Evolutionary conservation across 2,797 vertebrate species (phyloP).

Genomic region (Chelmon rostratus): DNA sequence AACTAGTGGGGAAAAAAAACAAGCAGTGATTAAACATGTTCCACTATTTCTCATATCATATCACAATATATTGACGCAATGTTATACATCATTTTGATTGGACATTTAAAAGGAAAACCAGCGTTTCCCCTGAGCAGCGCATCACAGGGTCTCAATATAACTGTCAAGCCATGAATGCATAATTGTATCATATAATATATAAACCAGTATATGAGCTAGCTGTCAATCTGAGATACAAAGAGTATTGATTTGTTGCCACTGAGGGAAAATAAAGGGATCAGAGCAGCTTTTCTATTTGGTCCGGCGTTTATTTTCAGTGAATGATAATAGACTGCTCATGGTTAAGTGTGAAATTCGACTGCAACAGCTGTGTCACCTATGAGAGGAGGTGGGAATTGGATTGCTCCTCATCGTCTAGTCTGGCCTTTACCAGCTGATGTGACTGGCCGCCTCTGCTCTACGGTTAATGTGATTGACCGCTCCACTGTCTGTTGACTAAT

Average conservation of each 20-base stretch:
- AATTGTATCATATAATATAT: slow-evolving; percentile 43
- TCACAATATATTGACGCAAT: not conserved
- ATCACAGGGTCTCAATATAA: slow-evolving; percentile 37
- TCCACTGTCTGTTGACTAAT: slow-evolving; percentile 79
- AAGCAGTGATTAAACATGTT: slow-evolving; percentile 1
- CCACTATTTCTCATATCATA: not conserved
- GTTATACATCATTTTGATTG: not conserved
- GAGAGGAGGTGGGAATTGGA: slow-evolving; percentile 77
- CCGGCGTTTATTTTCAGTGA: slow-evolving; percentile 64
- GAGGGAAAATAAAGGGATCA: slow-evolving; percentile 50
- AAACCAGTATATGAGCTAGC: slow-evolving; percentile 19
- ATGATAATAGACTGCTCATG: slow-evolving; percentile 71
- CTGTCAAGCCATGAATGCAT: slow-evolving; percentile 39
- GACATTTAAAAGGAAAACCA: slow-evolving; percentile 5
- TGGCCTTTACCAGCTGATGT: slow-evolving; percentile 49
- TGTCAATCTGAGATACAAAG: slow-evolving; percentile 46
- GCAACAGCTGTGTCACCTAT: slow-evolving; percentile 78
- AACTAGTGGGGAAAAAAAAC: slow-evolving; percentile 1
- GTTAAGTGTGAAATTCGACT: slow-evolving; percentile 76
- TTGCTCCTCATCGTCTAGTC: slow-evolving; percentile 72
- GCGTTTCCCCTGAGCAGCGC: slow-evolving; percentile 20
- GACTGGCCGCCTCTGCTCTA: slow-evolving; percentile 54
- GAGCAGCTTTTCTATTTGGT: slow-evolving; percentile 58
- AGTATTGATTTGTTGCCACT: slow-evolving; percentile 69
- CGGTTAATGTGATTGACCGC: slow-evolving; percentile 79